Base-by-base conservation (phyloP, 1,140 invertebrate genomes). In the Papilio aristodemus region DNA sequence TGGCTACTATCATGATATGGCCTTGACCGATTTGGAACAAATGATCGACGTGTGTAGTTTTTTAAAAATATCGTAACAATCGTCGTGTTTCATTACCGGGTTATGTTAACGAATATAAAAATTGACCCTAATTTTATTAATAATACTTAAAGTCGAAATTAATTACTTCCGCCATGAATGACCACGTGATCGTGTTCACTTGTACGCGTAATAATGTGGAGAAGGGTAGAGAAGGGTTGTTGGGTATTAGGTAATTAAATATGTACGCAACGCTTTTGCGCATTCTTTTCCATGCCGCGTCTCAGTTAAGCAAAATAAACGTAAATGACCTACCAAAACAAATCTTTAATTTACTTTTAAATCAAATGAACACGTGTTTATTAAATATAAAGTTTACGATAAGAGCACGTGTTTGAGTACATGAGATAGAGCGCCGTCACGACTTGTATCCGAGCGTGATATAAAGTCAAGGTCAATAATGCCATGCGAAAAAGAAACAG, bases 21-120 rank as follows among this genome's bases (percentile, higher is more conserved):
- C 63, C 63, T 66, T 66, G 63, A 66, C 39, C 63, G 14, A 66
- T 66, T 66, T 66, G 63, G 41, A 66, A 2, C 19, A 66, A n/a
- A 32, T 13, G 25, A 59, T 50, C 63, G 63, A 27, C 39, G 13
- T 4, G 6, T 66, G 17, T 46, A 38, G 8, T 11, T 19, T 62
- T 62, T 62, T 63, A 11, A 8, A 22, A 38, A 41, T 43, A 63
- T n/a, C 13, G 22, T 22, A 22, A 54, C 11, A 22, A 22, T 6
- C 7, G 8, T 17, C 19, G 5, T 14, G 2, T 22, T 22, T 50
- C 19, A 54, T 54, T 54, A 54, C 19, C 19, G 9, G 46, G 19
- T 54, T 25, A 54, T 22, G 22, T 50, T 50, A 22, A 50, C 8
- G 0, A 0, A 19, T 22, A 17, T 10, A 11, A 19, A 17, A 2